Percentiles rank a stretch among this genome's conserved stretches.
phyloP scores from a whole-genome alignment of 1,140 invertebrate species.

The Papilio glaucus region DNA sequence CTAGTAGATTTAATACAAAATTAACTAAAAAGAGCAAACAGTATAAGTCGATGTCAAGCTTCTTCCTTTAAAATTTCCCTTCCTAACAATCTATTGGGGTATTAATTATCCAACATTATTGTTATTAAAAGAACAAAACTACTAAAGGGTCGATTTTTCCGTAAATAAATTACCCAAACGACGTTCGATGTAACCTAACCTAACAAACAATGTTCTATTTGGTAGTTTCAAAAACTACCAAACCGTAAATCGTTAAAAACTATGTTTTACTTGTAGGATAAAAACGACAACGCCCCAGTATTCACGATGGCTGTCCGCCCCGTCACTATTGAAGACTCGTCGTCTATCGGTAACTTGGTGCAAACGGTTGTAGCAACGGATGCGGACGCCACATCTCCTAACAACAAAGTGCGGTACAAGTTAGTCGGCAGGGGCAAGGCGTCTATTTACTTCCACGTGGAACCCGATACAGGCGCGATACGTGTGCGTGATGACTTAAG shows the following conservation, averaged over 20 bases:
- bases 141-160: too few relatives aligned
- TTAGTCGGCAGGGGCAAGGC: slow-evolving; percentile 91
- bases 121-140: too few relatives aligned
- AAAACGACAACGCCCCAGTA: slow-evolving; percentile 93
- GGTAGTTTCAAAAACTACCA: neutral
- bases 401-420: slow-evolving; percentile 92
- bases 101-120: too few relatives aligned
- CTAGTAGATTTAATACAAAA: too few relatives aligned
- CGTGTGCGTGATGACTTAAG: slow-evolving; percentile 91
- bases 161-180: too few relatives aligned
- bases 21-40: too few relatives aligned
- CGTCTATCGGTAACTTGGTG: slow-evolving; percentile 91
- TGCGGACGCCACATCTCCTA: slow-evolving; percentile 91
- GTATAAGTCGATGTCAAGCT: too few relatives aligned
- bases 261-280: slow-evolving; percentile 83
- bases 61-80: too few relatives aligned
- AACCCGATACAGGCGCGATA: slow-evolving; percentile 91
- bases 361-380: slow-evolving; percentile 91
- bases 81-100: too few relatives aligned
- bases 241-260: neutral
- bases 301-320: slow-evolving; percentile 92
- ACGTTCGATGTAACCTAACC: too few relatives aligned
- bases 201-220: too few relatives aligned
- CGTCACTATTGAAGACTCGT: slow-evolving; percentile 92
- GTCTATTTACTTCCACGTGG: slow-evolving; percentile 92